A percentile compares a stretch with the other conserved stretches of the same genome.
Evolutionary conservation across 1,140 invertebrate species (phyloP).

Genomic region (Pteromalus puparum): DNA sequence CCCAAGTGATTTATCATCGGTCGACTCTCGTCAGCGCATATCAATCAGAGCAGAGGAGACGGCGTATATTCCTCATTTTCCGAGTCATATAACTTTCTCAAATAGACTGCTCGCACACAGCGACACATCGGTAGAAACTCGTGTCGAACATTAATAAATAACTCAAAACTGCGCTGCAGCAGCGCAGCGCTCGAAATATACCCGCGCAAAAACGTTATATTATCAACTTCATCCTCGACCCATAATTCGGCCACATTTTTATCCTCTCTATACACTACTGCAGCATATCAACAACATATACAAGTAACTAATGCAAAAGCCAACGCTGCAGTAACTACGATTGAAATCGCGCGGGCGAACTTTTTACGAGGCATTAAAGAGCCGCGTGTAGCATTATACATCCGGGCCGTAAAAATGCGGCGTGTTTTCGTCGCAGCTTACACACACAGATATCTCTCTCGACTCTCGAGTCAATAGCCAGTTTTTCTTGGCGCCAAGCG

Average conservation of each 20-base stretch:
- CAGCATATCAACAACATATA: not conserved
- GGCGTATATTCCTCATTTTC: too few species aligned
- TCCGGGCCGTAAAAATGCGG: not conserved
- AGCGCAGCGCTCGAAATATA: not conserved
- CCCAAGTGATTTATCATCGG: too few species aligned
- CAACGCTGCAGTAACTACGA: not conserved
- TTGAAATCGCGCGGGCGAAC: not conserved
- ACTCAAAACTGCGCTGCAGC: not conserved
- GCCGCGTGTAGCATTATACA: too few species aligned
- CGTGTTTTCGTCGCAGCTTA: not conserved
- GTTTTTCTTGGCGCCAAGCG: constrained; percentile 41
- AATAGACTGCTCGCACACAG: not conserved
- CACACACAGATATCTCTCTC: not conserved
- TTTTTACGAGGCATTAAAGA: constrained; percentile 39
- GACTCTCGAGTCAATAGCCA: not conserved
- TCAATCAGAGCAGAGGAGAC: too few species aligned
- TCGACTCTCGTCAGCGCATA: too few species aligned
- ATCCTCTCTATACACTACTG: too few species aligned
- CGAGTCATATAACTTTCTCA: not conserved
- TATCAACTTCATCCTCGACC: not conserved
- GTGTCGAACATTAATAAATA: not conserved
- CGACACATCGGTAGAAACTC: too few species aligned
- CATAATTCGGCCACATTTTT: not conserved
- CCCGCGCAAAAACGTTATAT: not conserved
- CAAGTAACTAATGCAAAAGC: not conserved